phyloP scores from a whole-genome alignment of 2,113 vertebrate genomes.

The Cygnus buccinator region DNA sequence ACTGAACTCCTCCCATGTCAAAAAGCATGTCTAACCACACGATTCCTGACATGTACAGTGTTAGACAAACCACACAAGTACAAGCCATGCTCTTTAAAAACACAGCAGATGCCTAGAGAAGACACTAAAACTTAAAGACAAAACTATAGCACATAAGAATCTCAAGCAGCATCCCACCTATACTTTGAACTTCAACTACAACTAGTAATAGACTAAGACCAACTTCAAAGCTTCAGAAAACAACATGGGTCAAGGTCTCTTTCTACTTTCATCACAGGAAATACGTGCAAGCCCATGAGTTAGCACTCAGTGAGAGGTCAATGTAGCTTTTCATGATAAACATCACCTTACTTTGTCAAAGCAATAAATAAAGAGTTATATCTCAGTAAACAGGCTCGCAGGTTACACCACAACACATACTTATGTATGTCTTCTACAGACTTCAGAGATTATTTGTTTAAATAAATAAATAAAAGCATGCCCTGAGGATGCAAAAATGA shows the following conservation, averaged over 20 bases:
- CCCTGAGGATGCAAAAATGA: neutral
- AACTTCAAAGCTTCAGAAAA: neutral
- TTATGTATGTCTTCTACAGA: neutral
- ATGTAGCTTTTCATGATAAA: neutral
- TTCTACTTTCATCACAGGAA: neutral
- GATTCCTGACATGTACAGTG: neutral
- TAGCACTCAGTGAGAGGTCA: neutral
- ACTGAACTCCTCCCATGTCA: neutral
- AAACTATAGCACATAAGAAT: neutral
- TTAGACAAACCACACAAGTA: neutral
- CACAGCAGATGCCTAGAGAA: neutral
- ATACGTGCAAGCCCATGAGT: fast-evolving
- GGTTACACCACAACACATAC: neutral
- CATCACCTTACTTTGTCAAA: neutral
- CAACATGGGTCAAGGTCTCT: neutral
- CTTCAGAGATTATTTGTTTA: neutral
- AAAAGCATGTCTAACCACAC: neutral
- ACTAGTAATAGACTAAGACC: neutral
- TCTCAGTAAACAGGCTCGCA: neutral
- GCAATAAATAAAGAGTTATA: neutral
- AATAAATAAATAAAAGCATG: no score
- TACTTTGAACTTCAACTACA: neutral
- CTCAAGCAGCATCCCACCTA: neutral
- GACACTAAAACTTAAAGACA: neutral
- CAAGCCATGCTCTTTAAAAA: neutral